Percentiles rank a stretch among this genome's conserved stretches.
Conservation (phyloP, 1,140 invertebrate genomes). For the Caenorhabditis briggsae region DNA sequence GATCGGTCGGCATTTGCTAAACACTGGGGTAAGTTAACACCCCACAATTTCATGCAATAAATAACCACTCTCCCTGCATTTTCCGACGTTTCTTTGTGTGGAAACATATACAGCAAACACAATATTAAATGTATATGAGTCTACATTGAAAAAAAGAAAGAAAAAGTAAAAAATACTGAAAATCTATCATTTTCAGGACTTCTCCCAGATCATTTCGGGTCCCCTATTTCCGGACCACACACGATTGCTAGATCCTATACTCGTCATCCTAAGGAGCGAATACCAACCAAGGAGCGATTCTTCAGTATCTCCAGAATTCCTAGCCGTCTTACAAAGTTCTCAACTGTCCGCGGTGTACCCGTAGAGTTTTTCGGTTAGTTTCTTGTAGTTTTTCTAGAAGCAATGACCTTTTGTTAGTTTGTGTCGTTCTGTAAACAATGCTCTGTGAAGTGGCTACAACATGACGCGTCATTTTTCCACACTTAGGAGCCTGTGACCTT, state of each 20-base stretch:
- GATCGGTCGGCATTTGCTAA: constrained; percentile 47
- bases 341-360: constrained; percentile 12
- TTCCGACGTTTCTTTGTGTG: neutral
- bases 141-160: constrained; percentile 7
- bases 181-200: neutral
- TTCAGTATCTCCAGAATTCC: constrained; percentile 46
- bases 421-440: constrained; percentile 37
- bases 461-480: constrained; percentile 11
- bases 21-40: constrained; percentile 55
- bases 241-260: constrained; percentile 1
- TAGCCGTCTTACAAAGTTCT: constrained; percentile 5
- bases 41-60: constrained; percentile 30
- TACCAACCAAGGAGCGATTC: constrained; percentile 18
- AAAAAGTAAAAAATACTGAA: neutral
- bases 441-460: neutral
- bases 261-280: neutral
- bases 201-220: neutral
- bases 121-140: constrained; percentile 38
- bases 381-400: neutral
- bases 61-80: neutral
- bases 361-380: constrained; percentile 40
- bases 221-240: constrained; percentile 1
- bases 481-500: constrained; percentile 6
- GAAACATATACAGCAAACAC: constrained; percentile 33
- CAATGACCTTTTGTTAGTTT: constrained; percentile 39